Evolutionary conservation across 1,140 invertebrate genomes (phyloP), one percentile per base, ranked within the genome.

Genomic region (Himalopsyche phryganea): DNA sequence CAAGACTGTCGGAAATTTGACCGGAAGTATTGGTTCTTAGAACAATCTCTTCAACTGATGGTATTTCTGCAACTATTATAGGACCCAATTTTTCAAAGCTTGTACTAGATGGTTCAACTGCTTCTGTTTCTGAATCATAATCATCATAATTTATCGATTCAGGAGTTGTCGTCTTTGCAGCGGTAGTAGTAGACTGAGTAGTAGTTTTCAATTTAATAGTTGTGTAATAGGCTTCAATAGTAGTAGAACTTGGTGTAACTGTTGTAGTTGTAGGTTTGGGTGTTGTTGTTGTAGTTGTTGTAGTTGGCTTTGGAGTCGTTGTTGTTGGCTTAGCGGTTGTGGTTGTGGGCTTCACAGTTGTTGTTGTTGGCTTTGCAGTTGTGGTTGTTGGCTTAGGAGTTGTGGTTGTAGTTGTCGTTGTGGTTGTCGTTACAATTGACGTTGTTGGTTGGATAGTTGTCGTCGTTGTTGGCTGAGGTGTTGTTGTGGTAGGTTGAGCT

Each of bases 341-440:
- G n/a, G 56, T 47, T 35, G 41, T 58, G 36, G 58, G 44, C 57
- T 55, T 3, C 13, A 41, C 61, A 6, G 58, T 56, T 15, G 61
- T 44, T 2, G 62, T 2, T 69, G 66, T 23, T 65, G 67, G 20
- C 59, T 61, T 13, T 41, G 41, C 40, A 51, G 50, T 7, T 41
- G 48, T 53, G 56, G 9, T 41, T 52, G 28, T 52, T 40, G 18
- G 23, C 40, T 51, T 51, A 36, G 38, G 9, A 40, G 38, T 59
- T 38, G 61, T 56, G 18, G 33, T 35, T 18, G 54, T 58, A 11
- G 60, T 38, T 19, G 35, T 13, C 1, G 53, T 51, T 45, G 41
- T 65, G 60, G 15, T 60, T 58, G 38, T 67, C 63, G 15, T 67
- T 57, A 15, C 45, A 48, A 41, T 28, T 52, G 41, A 57, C 36